These are phyloP conservation scores for Bergia puertoricense DNA, from an alignment of 92 coral and sea anemone genomes.

Conservation along the genomic window DNA sequence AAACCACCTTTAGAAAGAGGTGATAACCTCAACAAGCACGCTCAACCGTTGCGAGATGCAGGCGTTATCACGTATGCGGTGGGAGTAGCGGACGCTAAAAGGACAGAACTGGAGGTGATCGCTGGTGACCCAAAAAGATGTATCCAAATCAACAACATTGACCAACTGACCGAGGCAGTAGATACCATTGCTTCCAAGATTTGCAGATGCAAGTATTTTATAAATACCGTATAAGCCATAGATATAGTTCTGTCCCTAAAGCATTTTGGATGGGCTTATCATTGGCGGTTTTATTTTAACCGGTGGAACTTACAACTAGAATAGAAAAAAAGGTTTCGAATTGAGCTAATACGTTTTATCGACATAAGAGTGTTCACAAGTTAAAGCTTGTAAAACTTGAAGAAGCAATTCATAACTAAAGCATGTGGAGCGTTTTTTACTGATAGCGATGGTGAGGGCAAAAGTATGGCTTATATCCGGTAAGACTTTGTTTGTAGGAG, in stretches of 20 bases:
- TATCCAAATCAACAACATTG: neutral
- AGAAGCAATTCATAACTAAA: too few species aligned
- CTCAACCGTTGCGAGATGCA: neutral
- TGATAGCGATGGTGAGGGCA: too few species aligned
- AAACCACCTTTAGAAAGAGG: neutral
- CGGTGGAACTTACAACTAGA: too few species aligned
- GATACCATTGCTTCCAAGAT: neutral
- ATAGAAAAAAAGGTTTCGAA: too few species aligned
- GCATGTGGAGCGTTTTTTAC: too few species aligned
- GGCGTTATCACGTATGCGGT: neutral
- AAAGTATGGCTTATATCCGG: too few species aligned
- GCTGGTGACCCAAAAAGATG: neutral
- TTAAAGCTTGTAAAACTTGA: too few species aligned
- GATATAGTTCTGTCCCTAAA: neutral
- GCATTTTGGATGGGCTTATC: neutral
- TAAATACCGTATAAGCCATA: too few species aligned
- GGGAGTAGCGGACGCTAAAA: neutral
- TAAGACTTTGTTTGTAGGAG: too few species aligned
- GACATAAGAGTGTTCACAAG: too few species aligned
- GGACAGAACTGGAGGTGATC: neutral
- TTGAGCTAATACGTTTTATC: too few species aligned
- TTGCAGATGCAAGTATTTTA: conserved; percentile 3
- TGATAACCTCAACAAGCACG: neutral
- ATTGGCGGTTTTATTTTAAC: neutral
- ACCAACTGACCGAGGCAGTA: neutral